Conservation (phyloP, 1,140 invertebrate genomes). For the Euwallacea fornicatus region DNA sequence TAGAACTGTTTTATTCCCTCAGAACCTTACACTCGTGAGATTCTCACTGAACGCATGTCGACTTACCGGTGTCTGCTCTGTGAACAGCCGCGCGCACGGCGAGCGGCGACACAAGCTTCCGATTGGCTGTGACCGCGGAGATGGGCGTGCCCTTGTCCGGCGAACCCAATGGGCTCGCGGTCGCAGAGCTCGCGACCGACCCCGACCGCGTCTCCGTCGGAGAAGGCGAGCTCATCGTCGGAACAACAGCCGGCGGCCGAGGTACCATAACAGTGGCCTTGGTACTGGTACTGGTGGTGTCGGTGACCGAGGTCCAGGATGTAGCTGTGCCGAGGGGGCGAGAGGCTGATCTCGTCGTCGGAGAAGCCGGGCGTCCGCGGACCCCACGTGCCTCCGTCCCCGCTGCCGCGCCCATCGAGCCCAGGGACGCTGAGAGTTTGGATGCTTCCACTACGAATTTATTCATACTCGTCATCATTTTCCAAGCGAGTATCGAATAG, state of each 20-base stretch:
- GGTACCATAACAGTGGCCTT: conserved; percentile 37
- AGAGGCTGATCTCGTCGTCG: conserved; percentile 55
- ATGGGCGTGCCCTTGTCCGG: conserved; percentile 30
- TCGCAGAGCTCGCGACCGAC: conserved; percentile 51
- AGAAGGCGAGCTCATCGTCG: conserved; percentile 54
- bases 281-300: conserved; percentile 49
- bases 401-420: conserved; percentile 50
- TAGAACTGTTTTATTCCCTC: too few species aligned
- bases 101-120: conserved; percentile 45
- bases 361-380: conserved; percentile 50
- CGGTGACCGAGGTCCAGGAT: conserved; percentile 52
- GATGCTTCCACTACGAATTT: conserved; percentile 50
- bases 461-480: too few species aligned
- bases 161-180: conserved; percentile 49
- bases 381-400: conserved; percentile 41
- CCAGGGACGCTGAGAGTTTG: conserved; percentile 54
- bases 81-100: conserved; percentile 54
- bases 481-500: too few species aligned
- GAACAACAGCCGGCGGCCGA: conserved; percentile 43
- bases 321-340: conserved; percentile 54
- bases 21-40: too few species aligned
- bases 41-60: neutral
- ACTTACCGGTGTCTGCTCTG: conserved; percentile 53
- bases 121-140: conserved; percentile 31
- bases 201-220: conserved; percentile 54